Evolutionary conservation across 2,113 vertebrate genomes (phyloP).

Genomic region (Sinosuthora webbiana): DNA sequence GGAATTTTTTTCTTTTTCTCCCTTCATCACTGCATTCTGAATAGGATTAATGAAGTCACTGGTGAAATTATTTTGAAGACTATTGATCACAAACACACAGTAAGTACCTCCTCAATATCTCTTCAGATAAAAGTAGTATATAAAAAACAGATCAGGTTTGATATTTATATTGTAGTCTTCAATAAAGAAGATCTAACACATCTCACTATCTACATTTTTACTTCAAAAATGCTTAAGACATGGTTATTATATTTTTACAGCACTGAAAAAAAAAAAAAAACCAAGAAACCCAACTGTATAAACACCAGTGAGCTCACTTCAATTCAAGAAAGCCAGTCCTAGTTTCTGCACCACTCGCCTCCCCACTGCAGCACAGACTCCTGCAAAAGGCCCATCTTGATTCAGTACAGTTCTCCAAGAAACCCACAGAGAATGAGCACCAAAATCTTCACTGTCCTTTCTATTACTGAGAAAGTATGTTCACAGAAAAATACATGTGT

Average conservation of each 20-base stretch:
- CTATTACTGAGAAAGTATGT: neutral
- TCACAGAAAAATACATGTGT: neutral
- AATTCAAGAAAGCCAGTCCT: neutral
- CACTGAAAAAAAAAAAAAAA: too few species aligned
- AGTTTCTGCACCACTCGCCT: neutral
- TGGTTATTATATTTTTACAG: neutral
- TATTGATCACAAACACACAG: slow-evolving; percentile 43
- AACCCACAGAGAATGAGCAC: fast-evolving
- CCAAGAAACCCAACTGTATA: neutral
- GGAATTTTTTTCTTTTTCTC: slow-evolving; percentile 42
- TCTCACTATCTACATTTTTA: neutral
- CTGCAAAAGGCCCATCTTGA: neutral
- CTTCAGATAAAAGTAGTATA: neutral
- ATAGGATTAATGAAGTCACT: slow-evolving; percentile 69
- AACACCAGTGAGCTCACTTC: neutral
- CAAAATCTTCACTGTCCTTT: neutral
- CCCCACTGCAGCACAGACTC: neutral
- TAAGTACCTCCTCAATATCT: slow-evolving; percentile 30
- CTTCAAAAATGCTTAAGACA: neutral
- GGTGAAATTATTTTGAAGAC: slow-evolving; percentile 69
- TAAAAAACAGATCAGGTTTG: neutral
- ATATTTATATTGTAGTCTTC: neutral
- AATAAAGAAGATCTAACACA: neutral
- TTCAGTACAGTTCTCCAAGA: neutral
- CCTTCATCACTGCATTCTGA: slow-evolving; percentile 64